Base-by-base conservation (phyloP, 2,113 vertebrate genomes). In the Pungitius pungitius region DNA sequence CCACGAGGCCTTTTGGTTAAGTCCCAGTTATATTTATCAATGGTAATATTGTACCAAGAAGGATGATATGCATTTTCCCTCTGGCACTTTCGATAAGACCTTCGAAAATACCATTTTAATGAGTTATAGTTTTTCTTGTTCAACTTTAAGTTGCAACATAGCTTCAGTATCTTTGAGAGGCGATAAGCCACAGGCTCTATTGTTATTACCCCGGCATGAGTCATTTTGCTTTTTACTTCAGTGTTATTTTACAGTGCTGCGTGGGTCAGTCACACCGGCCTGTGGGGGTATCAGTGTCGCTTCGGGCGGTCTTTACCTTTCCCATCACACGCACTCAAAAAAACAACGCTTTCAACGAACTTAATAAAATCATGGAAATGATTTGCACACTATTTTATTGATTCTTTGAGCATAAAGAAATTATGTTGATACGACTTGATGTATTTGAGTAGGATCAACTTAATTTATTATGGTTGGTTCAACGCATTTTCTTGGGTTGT, bases 301-400 rank as follows among this genome's bases (percentile, higher is more conserved):
- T 72, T 79, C 55, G 43, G 82, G 79, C 69, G 77, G 68, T 76
- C 69, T 70, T n/a, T 69, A 35, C 66, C 63, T 69, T 61, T 55
- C 66, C 22, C 68, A 35, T 33, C 69, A 22, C 77, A n/a, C n/a
- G n/a, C n/a, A n/a, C n/a, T n/a, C n/a, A n/a, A n/a, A n/a, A n/a
- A n/a, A n/a, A n/a, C n/a, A n/a, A n/a, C n/a, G n/a, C n/a, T n/a
- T n/a, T n/a, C n/a, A n/a, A n/a, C n/a, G n/a, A n/a, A n/a, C n/a
- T n/a, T n/a, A n/a, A n/a, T n/a, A n/a, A n/a, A n/a, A n/a, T n/a
- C n/a, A n/a, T n/a, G n/a, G n/a, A n/a, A n/a, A n/a, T n/a, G n/a
- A n/a, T n/a, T n/a, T n/a, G n/a, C n/a, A n/a, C n/a, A n/a, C n/a
- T n/a, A n/a, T n/a, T n/a, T n/a, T n/a, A n/a, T n/a, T n/a, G n/a